Evolutionary conservation across 2,113 vertebrate species (phyloP).

Genomic region (Bucco capensis): DNA sequence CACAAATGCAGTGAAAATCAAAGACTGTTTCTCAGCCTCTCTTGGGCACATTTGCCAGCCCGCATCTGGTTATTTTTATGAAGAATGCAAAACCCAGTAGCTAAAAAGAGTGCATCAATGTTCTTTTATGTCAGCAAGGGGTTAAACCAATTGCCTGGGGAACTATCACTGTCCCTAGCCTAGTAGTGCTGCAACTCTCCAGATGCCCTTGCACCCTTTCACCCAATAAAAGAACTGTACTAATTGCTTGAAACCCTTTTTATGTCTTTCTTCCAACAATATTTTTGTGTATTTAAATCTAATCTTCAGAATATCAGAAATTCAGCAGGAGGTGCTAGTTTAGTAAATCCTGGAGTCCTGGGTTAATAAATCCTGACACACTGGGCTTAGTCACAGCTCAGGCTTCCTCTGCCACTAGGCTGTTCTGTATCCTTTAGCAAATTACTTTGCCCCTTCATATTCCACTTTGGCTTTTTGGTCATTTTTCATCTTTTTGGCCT

Average conservation of each 20-base stretch:
- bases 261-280: background rate
- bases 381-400: background rate
- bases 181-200: background rate
- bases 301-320: background rate
- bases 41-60: background rate
- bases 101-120: background rate
- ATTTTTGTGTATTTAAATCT: background rate
- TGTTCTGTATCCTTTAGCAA: background rate
- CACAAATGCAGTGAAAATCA: background rate
- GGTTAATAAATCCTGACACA: background rate
- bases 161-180: background rate
- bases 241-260: background rate
- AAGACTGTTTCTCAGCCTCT: background rate
- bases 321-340: background rate
- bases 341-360: background rate
- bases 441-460: background rate
- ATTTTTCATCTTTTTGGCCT: background rate
- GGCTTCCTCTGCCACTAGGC: background rate
- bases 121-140: background rate
- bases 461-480: background rate
- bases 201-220: background rate
- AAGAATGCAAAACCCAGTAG: background rate
- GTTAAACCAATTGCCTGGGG: background rate
- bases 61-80: background rate
- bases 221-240: background rate